Base-by-base conservation (phyloP, 2,797 vertebrate species). In the Varecia variegata region DNA sequence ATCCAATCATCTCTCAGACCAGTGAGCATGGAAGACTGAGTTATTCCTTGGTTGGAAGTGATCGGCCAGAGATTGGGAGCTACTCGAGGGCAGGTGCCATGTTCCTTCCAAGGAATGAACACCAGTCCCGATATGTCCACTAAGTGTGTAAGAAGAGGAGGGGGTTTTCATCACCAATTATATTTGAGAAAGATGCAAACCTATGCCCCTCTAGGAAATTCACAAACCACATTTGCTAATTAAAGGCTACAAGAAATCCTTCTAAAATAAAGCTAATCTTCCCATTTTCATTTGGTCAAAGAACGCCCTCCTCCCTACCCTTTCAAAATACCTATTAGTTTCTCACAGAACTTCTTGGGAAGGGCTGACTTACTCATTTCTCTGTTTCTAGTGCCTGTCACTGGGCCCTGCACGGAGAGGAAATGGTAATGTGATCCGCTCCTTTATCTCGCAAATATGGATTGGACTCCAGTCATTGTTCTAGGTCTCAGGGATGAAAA, bases 91-190 rank as follows among this genome's bases (percentile, higher is more conserved):
- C 15, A 5, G 17, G 60, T 71, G 8, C 18, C 52, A 13, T 35
- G 32, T 2, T 60, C 83, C 82, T 50, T 15, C 54, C 71, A 65
- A 88, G 56, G 32, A 85, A 40, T 17, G 87, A 73, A 94, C 25
- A 25, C 38, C 40, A 25, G 20, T 21, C 58, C 30, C 21, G 27
- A n/a, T 10, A 38, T 9, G 60, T 4, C 45, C 8, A 32, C 38
- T 30, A 40, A 50, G 21, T 23, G 1, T 40, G 21, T 13, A 21
- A 38, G 30, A 43, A 43, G 25, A 15, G 27, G 38, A 15, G n/a
- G 45, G n/a, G 6, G 9, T 25, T 90, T 73, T 68, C 5, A 15
- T 7, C 30, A 8, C 10, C 47, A 35, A 0, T 76, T 62, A 32
- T 38, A 47, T 52, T 60, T 56, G 17, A 20, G 15, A 86, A 92